Base-by-base conservation (phyloP, 2,888 invertebrate genomes). In the Tuta absoluta region DNA sequence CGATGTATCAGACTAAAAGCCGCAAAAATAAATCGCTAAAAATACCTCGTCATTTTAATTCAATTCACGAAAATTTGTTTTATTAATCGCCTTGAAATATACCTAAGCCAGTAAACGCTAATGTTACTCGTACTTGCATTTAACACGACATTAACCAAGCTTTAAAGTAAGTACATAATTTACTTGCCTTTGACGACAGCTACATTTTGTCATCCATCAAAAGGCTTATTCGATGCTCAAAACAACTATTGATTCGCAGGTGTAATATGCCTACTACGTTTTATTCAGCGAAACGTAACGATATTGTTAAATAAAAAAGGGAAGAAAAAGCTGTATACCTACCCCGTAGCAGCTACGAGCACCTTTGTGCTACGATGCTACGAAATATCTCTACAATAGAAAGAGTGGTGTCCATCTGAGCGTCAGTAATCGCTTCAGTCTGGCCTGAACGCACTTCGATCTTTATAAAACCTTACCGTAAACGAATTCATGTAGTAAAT, bases 391-490 rank as follows among this genome's bases (percentile, higher is more conserved):
- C 21, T 49, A 19, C 21, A 7, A 49, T 49, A 1, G 14, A 5
- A 14, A 11, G 33, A 56, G 28, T n/a, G 33, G 10, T 24, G n/a
- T 14, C 23, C 56, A 33, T n/a, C 56, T 17, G 17, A 33, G 56
- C 24, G 56, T 12, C 24, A 56, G 11, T 56, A 56, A 56, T 33
- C 56, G 33, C 14, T 33, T 56, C 17, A 56, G 28, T 8, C 12
- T 8, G 24, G 56, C 56, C 24, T 56, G 56, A n/a, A 33, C 33
- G 56, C 28, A 33, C 56, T 17, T 8, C 8, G 23, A 53, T n/a
- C 33, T 56, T 51, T 51, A 51, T 23, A 56, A 56, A 56, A 56
- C 33, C 23, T 51, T 23, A 11, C n/a, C 3, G 4, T 56, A 14
- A 14, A 14, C 1, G 33, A 33, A 33, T 33, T 10, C 33, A 33